phyloP scores from a whole-genome alignment of 2,113 vertebrate species.

The Xerus inauris region DNA sequence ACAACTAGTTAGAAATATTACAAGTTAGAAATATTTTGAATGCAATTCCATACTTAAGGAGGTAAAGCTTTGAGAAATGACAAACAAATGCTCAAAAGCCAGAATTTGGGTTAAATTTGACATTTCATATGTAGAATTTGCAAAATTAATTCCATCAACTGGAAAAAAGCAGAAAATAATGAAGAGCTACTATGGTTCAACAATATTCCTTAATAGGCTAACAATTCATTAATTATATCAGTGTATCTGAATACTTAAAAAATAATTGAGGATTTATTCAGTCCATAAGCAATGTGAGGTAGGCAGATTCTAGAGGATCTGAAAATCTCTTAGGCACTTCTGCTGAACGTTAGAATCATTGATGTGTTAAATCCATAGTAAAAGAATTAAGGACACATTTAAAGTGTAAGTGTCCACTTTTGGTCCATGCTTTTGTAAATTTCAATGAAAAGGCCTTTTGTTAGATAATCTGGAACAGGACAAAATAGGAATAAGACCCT shows the following conservation, averaged over 20 bases:
- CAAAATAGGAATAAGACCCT: not conserved
- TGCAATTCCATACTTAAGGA: not conserved
- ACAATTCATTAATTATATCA: slow-evolving; percentile 1
- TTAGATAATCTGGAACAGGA: not conserved
- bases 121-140: not conserved
- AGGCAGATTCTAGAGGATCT: not conserved
- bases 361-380: not conserved
- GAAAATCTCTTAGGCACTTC: not conserved
- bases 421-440: not conserved
- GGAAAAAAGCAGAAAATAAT: not conserved
- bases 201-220: not conserved
- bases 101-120: not conserved
- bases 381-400: not conserved
- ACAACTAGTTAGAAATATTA: not conserved
- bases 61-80: not conserved
- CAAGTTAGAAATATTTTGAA: not conserved
- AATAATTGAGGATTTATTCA: not conserved
- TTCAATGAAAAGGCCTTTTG: not conserved
- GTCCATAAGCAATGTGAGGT: not conserved
- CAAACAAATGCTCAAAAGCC: not conserved
- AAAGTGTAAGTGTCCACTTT: not conserved
- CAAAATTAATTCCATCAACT: not conserved
- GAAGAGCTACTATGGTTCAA: not conserved
- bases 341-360: not conserved
- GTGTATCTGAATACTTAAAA: not conserved